Evolutionary conservation across 2,797 vertebrate species (phyloP), one percentile per base, ranked within the genome.

Genomic region (Centroberyx gerrardi): DNA sequence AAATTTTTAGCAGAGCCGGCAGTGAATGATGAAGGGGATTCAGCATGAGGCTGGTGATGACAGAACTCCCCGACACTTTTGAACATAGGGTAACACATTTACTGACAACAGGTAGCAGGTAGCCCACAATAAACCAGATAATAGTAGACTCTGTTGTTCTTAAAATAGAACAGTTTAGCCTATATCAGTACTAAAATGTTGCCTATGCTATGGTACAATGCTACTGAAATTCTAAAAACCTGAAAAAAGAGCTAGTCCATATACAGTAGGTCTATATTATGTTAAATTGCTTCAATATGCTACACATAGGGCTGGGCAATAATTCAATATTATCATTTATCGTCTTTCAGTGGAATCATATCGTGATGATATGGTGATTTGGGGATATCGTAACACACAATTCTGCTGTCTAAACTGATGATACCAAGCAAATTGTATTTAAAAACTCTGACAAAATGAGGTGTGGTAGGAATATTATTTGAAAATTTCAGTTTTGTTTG

Each of bases 1-100:
- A 83, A 65, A 27, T 66, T 1, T 6, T 67, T 36, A 22, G 33
- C 49, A 40, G 12, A 53, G 38, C 62, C 66, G 22, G n/a, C 10
- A 40, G 70, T 63, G 38, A 62, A 70, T 61, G 59, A 87, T 78
- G 42, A 86, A 80, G 61, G 48, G 62, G 64, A 80, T 65, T 81
- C 33, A 0, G 42, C 29, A 76, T 72, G 70, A 80, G 68, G 76
- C 59, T 62, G 70, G 65, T 52, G 74, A 66, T 62, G 67, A 72
- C 67, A 56, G 77, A 72, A 79, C 61, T 73, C 38, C 3, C 66
- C 49, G 59, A 18, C 54, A 56, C 58, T 60, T 85, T 74, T 68
- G 9, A 68, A 77, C 48, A 74, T 60, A 38, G 36, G 36, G 72
- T n/a, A 48, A 44, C 13, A 56, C 51, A 54, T 53, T 69, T 56